Conservation (phyloP, 2,888 invertebrate species). For the Mythimna pallens region DNA sequence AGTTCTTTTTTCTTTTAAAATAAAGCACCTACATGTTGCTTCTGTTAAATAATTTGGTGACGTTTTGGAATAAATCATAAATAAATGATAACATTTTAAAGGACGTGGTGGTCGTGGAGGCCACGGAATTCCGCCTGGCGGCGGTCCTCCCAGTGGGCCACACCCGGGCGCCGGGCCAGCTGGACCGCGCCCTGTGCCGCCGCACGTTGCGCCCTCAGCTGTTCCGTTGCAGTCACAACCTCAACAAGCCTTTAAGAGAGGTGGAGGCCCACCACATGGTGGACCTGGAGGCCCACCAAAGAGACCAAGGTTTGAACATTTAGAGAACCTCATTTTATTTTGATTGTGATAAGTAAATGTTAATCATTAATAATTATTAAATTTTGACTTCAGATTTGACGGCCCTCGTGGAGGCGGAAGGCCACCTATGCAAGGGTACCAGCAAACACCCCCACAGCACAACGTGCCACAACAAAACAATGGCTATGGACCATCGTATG, state of each 20-base stretch:
- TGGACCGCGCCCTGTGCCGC: slow-evolving; percentile 65
- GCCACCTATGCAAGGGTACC: slow-evolving; percentile 77
- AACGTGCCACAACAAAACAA: slow-evolving; percentile 77
- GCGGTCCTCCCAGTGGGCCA: slow-evolving; percentile 57
- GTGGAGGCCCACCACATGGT: slow-evolving; percentile 80
- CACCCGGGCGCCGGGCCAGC: slow-evolving; percentile 42
- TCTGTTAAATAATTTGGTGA: too few species aligned
- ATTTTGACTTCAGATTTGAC: slow-evolving; percentile 76
- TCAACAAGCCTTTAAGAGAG: slow-evolving; percentile 80
- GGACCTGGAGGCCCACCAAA: slow-evolving; percentile 85
- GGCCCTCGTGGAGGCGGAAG: slow-evolving; percentile 80
- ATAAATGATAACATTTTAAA: slow-evolving; percentile 1
- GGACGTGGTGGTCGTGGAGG: slow-evolving; percentile 83
- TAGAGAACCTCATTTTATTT: neutral
- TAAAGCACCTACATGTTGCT: too few species aligned
- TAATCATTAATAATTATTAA: neutral
- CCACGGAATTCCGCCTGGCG: slow-evolving; percentile 72
- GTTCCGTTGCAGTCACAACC: slow-evolving; percentile 67
- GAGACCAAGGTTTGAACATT: slow-evolving; percentile 78
- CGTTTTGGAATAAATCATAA: neutral
- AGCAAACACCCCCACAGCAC: slow-evolving; percentile 76
- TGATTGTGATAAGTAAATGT: neutral
- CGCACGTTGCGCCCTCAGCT: slow-evolving; percentile 64
- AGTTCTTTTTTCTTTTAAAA: too few species aligned
- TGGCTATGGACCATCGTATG: slow-evolving; percentile 85